phyloP scores from a whole-genome alignment of 2,888 invertebrate species.

The Papilio protenor region DNA sequence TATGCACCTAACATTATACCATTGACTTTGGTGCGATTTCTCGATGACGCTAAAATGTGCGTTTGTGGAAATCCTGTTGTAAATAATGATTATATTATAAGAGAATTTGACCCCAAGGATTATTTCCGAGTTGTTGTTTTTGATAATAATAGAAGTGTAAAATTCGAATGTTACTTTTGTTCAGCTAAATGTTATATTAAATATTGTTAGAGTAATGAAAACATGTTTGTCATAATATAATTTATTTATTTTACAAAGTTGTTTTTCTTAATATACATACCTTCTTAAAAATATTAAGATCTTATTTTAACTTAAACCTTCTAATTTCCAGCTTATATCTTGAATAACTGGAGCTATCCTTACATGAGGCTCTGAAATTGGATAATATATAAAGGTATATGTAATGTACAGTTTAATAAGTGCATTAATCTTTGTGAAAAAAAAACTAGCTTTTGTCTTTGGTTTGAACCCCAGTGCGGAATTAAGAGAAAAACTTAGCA shows the following conservation, averaged over 20 bases:
- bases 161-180: constrained; percentile 86
- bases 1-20: constrained; percentile 86
- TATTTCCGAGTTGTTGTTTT: constrained; percentile 71
- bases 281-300: constrained; percentile 12
- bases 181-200: constrained; percentile 78
- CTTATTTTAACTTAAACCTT: constrained; percentile 66
- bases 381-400: constrained; percentile 38
- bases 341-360: constrained; percentile 85
- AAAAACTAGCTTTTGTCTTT: too few relatives aligned
- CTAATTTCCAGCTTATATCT: constrained; percentile 84
- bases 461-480: too few relatives aligned
- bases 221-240: constrained; percentile 15
- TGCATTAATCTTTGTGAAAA: too few relatives aligned
- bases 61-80: constrained; percentile 83
- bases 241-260: constrained; percentile 33
- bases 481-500: too few relatives aligned
- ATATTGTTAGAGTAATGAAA: constrained; percentile 40
- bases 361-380: constrained; percentile 84
- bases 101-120: constrained; percentile 69
- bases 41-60: constrained; percentile 86
- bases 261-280: constrained; percentile 13
- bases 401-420: constrained; percentile 2
- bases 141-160: constrained; percentile 70
- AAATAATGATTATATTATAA: constrained; percentile 59
- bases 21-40: constrained; percentile 82